Evolutionary conservation across 2,888 invertebrate genomes (phyloP).

Genomic region (Philonicus albiceps): DNA sequence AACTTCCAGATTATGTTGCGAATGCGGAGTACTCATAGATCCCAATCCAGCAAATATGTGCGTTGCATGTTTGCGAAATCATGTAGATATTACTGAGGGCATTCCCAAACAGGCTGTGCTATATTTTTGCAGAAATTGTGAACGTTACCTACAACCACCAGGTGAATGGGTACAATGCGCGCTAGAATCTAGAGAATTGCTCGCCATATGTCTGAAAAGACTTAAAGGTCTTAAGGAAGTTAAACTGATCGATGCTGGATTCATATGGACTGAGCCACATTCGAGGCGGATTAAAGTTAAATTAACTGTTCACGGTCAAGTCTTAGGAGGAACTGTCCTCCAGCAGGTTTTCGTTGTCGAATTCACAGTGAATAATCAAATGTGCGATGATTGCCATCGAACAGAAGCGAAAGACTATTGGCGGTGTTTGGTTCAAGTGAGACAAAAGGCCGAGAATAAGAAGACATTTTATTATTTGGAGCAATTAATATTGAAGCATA

Average conservation of each 20-base stretch:
- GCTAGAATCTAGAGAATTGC: slow-evolving; percentile 89
- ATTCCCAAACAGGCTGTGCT: slow-evolving; percentile 93
- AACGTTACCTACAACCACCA: slow-evolving; percentile 93
- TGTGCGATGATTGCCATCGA: slow-evolving; percentile 97
- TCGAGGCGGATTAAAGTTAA: slow-evolving; percentile 96
- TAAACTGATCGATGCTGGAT: slow-evolving; percentile 93
- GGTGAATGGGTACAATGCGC: slow-evolving; percentile 84
- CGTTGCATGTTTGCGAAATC: slow-evolving; percentile 87
- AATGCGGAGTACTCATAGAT: slow-evolving; percentile 90
- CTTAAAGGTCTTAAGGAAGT: slow-evolving; percentile 89
- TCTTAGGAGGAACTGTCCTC: slow-evolving; percentile 86
- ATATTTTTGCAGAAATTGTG: slow-evolving; percentile 92
- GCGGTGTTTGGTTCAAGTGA: slow-evolving; percentile 90
- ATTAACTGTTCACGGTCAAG: slow-evolving; percentile 94
- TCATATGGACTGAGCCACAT: slow-evolving; percentile 99
- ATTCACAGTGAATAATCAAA: slow-evolving; percentile 88
- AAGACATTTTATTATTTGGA: slow-evolving; percentile 98
- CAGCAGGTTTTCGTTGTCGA: slow-evolving; percentile 97
- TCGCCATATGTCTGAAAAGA: slow-evolving; percentile 90
- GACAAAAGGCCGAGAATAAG: slow-evolving; percentile 89
- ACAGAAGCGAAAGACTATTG: slow-evolving; percentile 98
- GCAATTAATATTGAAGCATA: slow-evolving; percentile 94
- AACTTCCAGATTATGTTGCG: slow-evolving; percentile 81
- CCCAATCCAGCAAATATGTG: slow-evolving; percentile 99
- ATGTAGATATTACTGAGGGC: slow-evolving; percentile 94